Evolutionary conservation across 2,113 vertebrate species (phyloP), one percentile per base, ranked within the genome.

Genomic region (Delphinus delphis): DNA sequence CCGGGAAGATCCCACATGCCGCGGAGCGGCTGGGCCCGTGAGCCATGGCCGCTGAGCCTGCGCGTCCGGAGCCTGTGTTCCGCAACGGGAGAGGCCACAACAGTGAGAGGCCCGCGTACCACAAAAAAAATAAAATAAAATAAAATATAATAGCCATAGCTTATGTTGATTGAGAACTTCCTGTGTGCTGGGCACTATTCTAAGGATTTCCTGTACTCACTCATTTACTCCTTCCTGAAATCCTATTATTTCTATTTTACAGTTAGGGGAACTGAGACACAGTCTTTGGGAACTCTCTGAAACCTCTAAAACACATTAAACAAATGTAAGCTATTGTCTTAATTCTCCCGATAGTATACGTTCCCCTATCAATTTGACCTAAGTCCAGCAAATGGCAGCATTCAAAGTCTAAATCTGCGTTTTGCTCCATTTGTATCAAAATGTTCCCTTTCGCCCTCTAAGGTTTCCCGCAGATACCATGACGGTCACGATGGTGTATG

Each of bases 401-500:
- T 95, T 96, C 87, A 77, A 38, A 90, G 74, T 85, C 26, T 65
- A 88, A 47, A 91, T 79, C 76, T 73, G 67, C 88, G 33, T 83
- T 87, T 96, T 94, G 18, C 53, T 94, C 36, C 71, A 33, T 92
- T 82, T 82, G 38, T 90, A 93, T 97, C 73, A 88, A 73, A 83
- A 62, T 90, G 96, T 97, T 97, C 89, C 96, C 87, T 95, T 96
- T 97, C 74, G 18, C 80, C 71, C n/a, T 95, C 94, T 89, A 97
- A 98, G 97, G 96, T 97, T 65, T 53, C 96, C 68, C 77, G 83
- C 86, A 47, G 93, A 95, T 71, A 96, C 89, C 55, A 98, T 98
- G 98, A 97, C 95, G 2, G 92, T 98, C 90, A 98, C 97, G 15
- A 97, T 98, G 36, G 98, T 99, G 23, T 98, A 98, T 58, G 98